Percentiles rank a stretch among this genome's conserved stretches.
Conservation (phyloP, 2,797 vertebrate genomes). For the Sebastes hubbsi region DNA sequence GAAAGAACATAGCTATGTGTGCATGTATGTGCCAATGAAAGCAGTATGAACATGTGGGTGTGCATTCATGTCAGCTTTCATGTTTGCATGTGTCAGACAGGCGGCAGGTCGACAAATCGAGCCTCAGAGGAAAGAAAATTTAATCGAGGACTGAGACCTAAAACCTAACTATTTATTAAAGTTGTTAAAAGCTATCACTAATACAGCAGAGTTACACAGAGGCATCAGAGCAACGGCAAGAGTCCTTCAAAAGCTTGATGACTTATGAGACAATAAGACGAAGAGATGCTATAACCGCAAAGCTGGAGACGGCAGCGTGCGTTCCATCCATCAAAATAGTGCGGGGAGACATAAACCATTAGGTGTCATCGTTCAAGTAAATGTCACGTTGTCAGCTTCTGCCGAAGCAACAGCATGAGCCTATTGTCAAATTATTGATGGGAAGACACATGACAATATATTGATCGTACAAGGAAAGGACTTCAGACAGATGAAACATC, state of each 20-base stretch:
- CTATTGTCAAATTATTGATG: slow-evolving; percentile 51
- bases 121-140: not conserved
- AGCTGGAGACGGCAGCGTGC: slow-evolving; percentile 13
- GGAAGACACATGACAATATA: slow-evolving; percentile 25
- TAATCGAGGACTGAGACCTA: not conserved
- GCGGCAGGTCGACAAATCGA: not conserved
- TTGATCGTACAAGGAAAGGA: slow-evolving; percentile 7
- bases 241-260: slow-evolving; percentile 33
- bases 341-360: slow-evolving; percentile 42
- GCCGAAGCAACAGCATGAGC: slow-evolving; percentile 49
- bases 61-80: not conserved
- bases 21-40: not conserved
- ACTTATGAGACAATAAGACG: slow-evolving; percentile 59
- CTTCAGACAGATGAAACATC: not conserved
- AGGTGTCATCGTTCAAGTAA: slow-evolving; percentile 59
- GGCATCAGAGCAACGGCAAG: not conserved
- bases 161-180: slow-evolving; percentile 5
- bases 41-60: not conserved
- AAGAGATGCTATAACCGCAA: slow-evolving; percentile 2
- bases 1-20: not conserved
- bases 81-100: not conserved
- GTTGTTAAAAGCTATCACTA: not conserved
- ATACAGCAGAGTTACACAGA: not conserved
- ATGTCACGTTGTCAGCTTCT: slow-evolving; percentile 54
- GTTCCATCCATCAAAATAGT: slow-evolving; percentile 56